A percentile compares a stretch with the other conserved stretches of the same genome.
These are phyloP conservation scores for Thymallus thymallus DNA, from an alignment of 2,113 vertebrate species.

Conservation along the genomic window DNA sequence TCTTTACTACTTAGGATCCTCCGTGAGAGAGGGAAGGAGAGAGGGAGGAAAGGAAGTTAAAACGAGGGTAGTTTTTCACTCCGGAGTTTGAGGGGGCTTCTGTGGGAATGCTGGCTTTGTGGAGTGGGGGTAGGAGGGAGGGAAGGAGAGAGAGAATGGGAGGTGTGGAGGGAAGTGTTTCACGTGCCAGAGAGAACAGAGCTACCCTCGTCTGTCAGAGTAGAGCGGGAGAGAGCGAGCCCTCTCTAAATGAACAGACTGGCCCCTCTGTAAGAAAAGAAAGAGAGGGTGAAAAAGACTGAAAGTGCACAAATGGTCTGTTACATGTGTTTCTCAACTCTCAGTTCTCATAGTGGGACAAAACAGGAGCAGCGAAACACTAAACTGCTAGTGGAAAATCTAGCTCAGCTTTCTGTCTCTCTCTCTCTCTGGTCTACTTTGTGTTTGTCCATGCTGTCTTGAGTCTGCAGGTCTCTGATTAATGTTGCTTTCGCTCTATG, in stretches of 20 bases:
- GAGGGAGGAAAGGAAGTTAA: neutral
- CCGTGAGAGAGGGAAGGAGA: constrained; percentile 5
- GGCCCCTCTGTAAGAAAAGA: neutral
- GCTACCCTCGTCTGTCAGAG: constrained; percentile 23
- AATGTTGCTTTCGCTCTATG: constrained; percentile 10
- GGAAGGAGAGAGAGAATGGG: constrained; percentile 13
- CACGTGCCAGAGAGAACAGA: constrained; percentile 38
- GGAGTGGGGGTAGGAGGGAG: constrained; percentile 33
- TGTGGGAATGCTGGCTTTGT: constrained; percentile 32
- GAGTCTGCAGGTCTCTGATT: constrained; percentile 16
- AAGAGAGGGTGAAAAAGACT: neutral
- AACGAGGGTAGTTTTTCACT: neutral
- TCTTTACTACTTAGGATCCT: neutral
- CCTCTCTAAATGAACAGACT: neutral
- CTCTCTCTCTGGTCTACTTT: constrained; percentile 1
- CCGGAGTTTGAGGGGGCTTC: constrained; percentile 15
- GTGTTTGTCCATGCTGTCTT: neutral
- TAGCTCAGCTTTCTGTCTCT: neutral
- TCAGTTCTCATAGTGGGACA: neutral
- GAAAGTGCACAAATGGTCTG: neutral
- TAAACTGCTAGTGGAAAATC: neutral
- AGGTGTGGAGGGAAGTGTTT: constrained; percentile 49
- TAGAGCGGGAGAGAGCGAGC: constrained; percentile 12
- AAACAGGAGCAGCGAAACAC: neutral
- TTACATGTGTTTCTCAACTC: neutral